Conservation (phyloP, 2,113 vertebrate species). For the Amia ocellicauda region DNA sequence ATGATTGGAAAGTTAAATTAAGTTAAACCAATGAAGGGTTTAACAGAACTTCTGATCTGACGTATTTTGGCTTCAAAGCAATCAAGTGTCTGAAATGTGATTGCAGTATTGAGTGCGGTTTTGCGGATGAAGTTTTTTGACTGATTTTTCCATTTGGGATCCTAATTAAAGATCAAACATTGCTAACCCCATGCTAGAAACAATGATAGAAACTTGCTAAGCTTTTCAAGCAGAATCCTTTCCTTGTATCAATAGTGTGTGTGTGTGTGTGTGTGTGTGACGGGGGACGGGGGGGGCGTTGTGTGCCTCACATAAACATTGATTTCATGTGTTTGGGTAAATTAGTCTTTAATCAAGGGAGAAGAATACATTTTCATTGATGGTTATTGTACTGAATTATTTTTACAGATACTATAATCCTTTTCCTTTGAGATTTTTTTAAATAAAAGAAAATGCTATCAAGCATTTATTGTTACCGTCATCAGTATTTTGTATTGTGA, state of each 20-base stretch:
- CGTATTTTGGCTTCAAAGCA: conserved; percentile 64
- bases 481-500: no score
- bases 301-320: no score
- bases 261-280: conserved; percentile 14
- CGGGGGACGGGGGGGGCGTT: no score
- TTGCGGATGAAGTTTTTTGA: conserved; percentile 33
- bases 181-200: conserved; percentile 35
- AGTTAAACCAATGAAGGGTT: conserved; percentile 55
- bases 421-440: no score
- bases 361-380: no score
- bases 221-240: conserved; percentile 36
- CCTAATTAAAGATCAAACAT: conserved; percentile 44
- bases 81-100: conserved; percentile 46
- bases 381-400: no score
- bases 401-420: no score
- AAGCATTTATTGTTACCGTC: no score
- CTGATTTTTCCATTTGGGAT: conserved; percentile 22
- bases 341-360: no score
- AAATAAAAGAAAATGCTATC: no score
- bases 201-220: conserved; percentile 28
- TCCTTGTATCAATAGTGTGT: conserved; percentile 16
- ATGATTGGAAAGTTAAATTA: conserved; percentile 61
- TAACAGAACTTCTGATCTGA: conserved; percentile 49
- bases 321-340: no score
- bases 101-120: conserved; percentile 46